phyloP scores from a whole-genome alignment of 2,797 vertebrate genomes.

The Pelochelys cantorii region DNA sequence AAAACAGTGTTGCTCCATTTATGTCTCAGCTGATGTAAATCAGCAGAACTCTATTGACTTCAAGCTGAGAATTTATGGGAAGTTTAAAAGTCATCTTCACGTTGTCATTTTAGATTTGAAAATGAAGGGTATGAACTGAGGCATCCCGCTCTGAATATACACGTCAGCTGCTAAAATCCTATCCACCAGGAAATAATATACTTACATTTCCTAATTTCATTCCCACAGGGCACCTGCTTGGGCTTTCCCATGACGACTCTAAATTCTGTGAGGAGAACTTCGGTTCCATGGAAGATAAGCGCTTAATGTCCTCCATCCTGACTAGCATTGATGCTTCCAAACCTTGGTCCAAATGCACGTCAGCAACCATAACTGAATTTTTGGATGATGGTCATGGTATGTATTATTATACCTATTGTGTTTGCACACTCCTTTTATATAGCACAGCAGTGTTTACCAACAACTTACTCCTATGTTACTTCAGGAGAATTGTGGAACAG shows the following conservation, averaged over 20 bases:
- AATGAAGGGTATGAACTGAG: background rate
- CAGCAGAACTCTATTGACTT: background rate
- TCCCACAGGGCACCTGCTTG: conserved; percentile 91
- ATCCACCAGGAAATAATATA: background rate
- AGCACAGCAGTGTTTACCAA: background rate
- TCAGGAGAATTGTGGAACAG: background rate
- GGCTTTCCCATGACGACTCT: conserved; percentile 97
- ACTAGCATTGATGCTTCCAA: conserved; percentile 98
- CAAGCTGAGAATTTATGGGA: background rate
- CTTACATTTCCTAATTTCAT: conserved; percentile 23
- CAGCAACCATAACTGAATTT: conserved; percentile 96
- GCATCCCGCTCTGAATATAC: background rate
- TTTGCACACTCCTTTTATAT: background rate
- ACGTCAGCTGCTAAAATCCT: background rate
- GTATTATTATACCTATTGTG: conserved; percentile 38
- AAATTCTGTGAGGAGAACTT: conserved; percentile 98
- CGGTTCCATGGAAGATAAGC: conserved; percentile 94
- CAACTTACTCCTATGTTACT: background rate
- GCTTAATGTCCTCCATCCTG: conserved; percentile 97
- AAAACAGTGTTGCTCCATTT: background rate
- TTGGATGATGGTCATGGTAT: conserved; percentile 97
- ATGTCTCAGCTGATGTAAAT: background rate
- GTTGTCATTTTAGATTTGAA: background rate
- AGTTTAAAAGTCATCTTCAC: background rate
- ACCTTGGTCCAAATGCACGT: conserved; percentile 98